Evolutionary conservation across 2,797 vertebrate species (phyloP).

Genomic region (Parauchenoglanis ngamensis): DNA sequence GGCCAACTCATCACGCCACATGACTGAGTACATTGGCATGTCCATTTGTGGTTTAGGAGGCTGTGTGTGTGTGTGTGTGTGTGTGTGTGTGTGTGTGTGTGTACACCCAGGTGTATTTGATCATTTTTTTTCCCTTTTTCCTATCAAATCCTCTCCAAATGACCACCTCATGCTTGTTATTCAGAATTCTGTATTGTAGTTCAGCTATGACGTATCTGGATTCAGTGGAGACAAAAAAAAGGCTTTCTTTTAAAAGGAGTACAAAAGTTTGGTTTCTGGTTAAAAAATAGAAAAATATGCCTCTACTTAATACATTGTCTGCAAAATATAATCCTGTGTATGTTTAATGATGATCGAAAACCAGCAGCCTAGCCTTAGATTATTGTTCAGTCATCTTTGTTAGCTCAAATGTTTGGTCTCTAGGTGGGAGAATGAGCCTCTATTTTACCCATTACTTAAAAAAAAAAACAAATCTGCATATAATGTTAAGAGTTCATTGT

Average conservation of each 20-base stretch:
- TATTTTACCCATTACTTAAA: background rate
- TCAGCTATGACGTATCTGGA: constrained; percentile 13
- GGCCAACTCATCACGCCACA: constrained; percentile 32
- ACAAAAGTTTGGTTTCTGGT: background rate
- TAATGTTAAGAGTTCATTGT: background rate
- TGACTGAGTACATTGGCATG: constrained; percentile 23
- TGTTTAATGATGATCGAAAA: background rate
- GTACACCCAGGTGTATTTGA: constrained; percentile 35
- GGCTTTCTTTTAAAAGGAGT: background rate
- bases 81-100: background rate
- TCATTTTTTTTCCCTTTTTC: constrained; percentile 10
- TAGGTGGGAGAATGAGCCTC: background rate
- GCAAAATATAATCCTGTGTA: background rate
- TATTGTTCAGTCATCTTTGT: background rate
- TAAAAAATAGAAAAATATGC: background rate
- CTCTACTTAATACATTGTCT: background rate
- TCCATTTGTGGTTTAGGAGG: constrained; percentile 30
- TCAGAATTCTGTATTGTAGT: constrained; percentile 14
- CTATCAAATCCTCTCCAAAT: constrained; percentile 35
- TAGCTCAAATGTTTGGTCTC: background rate
- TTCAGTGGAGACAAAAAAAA: background rate
- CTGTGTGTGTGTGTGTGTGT: background rate
- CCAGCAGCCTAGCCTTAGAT: background rate
- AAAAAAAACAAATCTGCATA: background rate
- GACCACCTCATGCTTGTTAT: constrained; percentile 1